A percentile compares a stretch with the other conserved stretches of the same genome.
phyloP scores from a whole-genome alignment of 2,888 invertebrate species.

The Eilema griseolum region DNA sequence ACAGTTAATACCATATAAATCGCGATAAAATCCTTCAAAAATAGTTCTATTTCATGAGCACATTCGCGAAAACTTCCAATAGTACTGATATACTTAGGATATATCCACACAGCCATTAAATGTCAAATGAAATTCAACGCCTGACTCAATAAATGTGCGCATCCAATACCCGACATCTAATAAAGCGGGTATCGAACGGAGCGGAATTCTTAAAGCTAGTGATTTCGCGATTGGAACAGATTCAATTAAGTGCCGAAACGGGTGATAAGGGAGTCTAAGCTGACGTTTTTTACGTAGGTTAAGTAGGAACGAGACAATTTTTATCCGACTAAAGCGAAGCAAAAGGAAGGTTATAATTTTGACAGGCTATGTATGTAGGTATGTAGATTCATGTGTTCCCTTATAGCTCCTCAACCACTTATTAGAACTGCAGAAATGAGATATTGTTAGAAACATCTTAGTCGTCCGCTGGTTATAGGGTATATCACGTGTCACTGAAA shows the following conservation, averaged over 20 bases:
- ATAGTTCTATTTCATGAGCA: neutral
- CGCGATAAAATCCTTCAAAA: too few species aligned
- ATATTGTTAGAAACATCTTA: too few species aligned
- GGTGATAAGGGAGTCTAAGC: conserved; percentile 13
- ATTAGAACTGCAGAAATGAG: too few species aligned
- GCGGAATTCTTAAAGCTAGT: conserved; percentile 47
- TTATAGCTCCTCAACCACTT: too few species aligned
- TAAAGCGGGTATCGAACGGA: conserved; percentile 33
- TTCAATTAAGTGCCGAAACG: conserved; percentile 45
- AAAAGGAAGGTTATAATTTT: too few species aligned
- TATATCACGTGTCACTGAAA: too few species aligned
- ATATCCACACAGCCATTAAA: neutral
- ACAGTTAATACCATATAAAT: too few species aligned
- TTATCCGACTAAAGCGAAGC: too few species aligned
- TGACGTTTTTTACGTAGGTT: conserved; percentile 9
- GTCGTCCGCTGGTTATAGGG: too few species aligned
- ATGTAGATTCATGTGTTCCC: too few species aligned
- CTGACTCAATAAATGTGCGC: conserved; percentile 36
- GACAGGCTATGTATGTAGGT: too few species aligned
- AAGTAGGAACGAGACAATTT: neutral
- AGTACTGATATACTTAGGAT: conserved; percentile 2
- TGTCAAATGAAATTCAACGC: conserved; percentile 21
- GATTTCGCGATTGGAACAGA: conserved; percentile 36
- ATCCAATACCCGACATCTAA: conserved; percentile 29
- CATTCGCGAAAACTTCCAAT: neutral